Evolutionary conservation across 2,113 vertebrate species (phyloP).

Genomic region (Rynchops niger): DNA sequence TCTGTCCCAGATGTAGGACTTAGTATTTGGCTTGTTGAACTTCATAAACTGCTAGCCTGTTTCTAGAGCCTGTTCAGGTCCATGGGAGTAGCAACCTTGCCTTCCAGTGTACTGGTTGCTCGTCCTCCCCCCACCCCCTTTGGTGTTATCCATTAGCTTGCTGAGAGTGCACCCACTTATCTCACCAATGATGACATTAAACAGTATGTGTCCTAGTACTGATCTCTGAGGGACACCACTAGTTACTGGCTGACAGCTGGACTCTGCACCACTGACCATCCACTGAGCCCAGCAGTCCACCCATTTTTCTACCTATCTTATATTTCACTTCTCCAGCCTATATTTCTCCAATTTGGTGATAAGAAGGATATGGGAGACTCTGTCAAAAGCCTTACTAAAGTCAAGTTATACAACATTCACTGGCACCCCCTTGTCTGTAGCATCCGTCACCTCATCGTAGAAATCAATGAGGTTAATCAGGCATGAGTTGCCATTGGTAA

Average conservation of each 20-base stretch:
- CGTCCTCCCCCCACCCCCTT: accelerated
- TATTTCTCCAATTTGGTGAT: not conserved
- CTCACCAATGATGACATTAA: not conserved
- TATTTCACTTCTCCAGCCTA: not conserved
- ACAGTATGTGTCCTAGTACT: not conserved
- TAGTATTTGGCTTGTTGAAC: not conserved
- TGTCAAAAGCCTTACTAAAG: not conserved
- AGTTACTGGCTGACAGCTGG: not conserved
- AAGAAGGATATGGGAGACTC: not conserved
- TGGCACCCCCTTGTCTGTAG: not conserved
- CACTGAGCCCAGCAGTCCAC: not conserved
- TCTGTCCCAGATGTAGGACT: not conserved
- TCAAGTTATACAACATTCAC: not conserved
- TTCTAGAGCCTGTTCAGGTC: not conserved
- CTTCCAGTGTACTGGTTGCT: not conserved
- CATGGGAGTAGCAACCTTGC: not conserved
- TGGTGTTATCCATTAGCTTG: not conserved
- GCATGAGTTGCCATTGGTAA: not conserved
- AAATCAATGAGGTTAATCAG: not conserved
- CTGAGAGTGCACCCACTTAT: not conserved
- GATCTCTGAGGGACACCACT: not conserved
- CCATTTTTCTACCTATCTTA: not conserved
- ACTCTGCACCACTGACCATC: not conserved
- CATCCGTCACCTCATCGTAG: not conserved
- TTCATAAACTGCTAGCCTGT: not conserved